Base-by-base conservation (phyloP, 2,113 vertebrate genomes). In the Cromileptes altivelis region DNA sequence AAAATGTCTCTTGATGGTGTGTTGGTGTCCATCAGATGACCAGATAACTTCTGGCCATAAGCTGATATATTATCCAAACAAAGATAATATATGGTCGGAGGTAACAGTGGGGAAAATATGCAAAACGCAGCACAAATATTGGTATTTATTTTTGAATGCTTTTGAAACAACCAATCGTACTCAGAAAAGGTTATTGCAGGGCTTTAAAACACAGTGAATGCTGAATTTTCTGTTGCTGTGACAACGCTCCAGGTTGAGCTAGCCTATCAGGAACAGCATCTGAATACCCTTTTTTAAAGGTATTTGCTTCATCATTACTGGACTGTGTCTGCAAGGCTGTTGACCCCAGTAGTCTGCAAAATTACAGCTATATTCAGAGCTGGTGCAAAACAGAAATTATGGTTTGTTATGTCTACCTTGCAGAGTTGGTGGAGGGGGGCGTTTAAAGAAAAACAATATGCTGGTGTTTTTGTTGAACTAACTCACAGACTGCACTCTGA, bases 261-360 rank as follows among this genome's bases (percentile, higher is more conserved):
- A 61, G 62, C 40, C 76, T 1, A 56, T 70, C 80, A 19, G 62
- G 33, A 76, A 12, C 64, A n/a, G 10, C 4, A 81, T 68, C 62
- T 49, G 33, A 73, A 81, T 63, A 69, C 13, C 70, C 75, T 61
- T 65, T 77, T 85, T 86, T 76, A 19, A 69, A 85, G 62, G 57
- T 70, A 80, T 89, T 82, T 86, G 80, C 84, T 71, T 81, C 81
- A 87, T 91, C 84, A 78, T 85, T 78, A 85, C 69, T 21, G 55
- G 67, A 33, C 75, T 70, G 53, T 60, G 80, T 74, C 64, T 70
- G 78, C 49, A 75, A 76, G 75, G 69, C 82, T 61, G 74, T 55
- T 81, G 85, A 89, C 83, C 85, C 13, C 4, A 11, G 12, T 4
- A 1, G 72, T 75, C 61, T 76, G 67, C 37, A 69, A 47, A 86